These are phyloP conservation scores for Equus przewalskii DNA, from an alignment of 2,113 vertebrate species.

Conservation along the genomic window DNA sequence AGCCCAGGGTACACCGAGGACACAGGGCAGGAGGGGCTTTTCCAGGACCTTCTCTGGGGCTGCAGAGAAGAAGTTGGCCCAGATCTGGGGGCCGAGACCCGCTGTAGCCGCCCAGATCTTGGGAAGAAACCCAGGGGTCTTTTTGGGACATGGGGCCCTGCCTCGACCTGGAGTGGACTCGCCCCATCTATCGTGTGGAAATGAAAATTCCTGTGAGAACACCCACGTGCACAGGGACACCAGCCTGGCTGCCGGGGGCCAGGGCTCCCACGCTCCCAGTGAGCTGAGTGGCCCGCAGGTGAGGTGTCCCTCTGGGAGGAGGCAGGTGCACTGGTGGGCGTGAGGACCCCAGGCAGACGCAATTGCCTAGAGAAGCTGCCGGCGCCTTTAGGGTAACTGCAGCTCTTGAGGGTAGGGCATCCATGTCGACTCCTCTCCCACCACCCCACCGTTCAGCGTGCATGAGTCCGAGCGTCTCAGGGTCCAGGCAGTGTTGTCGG, in stretches of 20 bases:
- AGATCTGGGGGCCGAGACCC: background rate
- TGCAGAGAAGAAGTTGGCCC: background rate
- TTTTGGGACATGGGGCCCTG: background rate
- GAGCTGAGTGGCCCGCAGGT: background rate
- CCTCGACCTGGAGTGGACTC: background rate
- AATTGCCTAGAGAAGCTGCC: background rate
- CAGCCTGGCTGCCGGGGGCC: background rate
- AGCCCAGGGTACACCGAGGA: background rate
- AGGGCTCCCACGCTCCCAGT: background rate
- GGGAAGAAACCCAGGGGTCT: background rate
- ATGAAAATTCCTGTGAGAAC: background rate
- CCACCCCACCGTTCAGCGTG: too few species aligned
- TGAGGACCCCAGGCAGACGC: background rate
- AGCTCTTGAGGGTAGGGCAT: too few species aligned
- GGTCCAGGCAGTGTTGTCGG: background rate
- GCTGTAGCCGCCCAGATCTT: background rate
- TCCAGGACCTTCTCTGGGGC: background rate
- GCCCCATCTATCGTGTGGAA: background rate
- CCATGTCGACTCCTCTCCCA: background rate
- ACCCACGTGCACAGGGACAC: background rate
- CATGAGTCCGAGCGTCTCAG: background rate
- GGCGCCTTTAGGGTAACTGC: background rate
- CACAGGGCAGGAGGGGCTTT: accelerated
- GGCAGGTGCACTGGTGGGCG: too few species aligned
- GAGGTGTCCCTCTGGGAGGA: background rate